Evolutionary conservation across 2,888 invertebrate genomes (phyloP), one percentile per base, ranked within the genome.

Genomic region (Anoplius nigerrimus): DNA sequence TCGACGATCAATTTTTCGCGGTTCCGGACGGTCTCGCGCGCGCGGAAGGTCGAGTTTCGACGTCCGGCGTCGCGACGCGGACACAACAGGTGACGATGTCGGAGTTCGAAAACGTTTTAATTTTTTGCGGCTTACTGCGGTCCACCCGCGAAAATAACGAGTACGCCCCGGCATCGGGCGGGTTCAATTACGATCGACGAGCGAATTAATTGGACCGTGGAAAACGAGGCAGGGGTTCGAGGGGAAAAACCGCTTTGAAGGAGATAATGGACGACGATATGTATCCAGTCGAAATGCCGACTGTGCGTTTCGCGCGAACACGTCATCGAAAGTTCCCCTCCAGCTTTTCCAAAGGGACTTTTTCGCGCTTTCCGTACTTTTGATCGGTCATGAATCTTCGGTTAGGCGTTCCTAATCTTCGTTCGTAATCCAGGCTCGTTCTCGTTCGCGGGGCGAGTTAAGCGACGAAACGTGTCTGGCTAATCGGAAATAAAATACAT

Each of bases 171-270:
- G 72, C 53, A 48, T 43, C 53, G 68, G n/a, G n/a, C n/a, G n/a
- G n/a, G 69, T 54, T 76, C 68, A 76, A 77, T 77, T 72, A 62
- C 72, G 64, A 69, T 76, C 72, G 74, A 72, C 70, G 72, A 53
- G n/a, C 22, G 43, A 66, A 72, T 66, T 74, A 67, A 67, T 66
- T 62, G 24, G 43, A 63, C 5, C 58, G 18, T 15, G 54, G 52
- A 62, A 55, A 24, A 6, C 6, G 34, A 34, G 34, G 1, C 4
- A 34, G 34, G 34, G 11, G 11, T 34, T 34, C 11, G 11, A 6
- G 11, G 6, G 34, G 11, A 34, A 34, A 34, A 6, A 6, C 1
- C 34, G 6, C 8, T 34, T 8, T 11, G 11, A 13, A 6, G 4
- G 34, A 34, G 34, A 34, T 11, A 34, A 34, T 34, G 11, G 11